These are phyloP conservation scores for Lithophane ornitopus DNA, from an alignment of 2,888 invertebrate genomes.

Conservation along the genomic window DNA sequence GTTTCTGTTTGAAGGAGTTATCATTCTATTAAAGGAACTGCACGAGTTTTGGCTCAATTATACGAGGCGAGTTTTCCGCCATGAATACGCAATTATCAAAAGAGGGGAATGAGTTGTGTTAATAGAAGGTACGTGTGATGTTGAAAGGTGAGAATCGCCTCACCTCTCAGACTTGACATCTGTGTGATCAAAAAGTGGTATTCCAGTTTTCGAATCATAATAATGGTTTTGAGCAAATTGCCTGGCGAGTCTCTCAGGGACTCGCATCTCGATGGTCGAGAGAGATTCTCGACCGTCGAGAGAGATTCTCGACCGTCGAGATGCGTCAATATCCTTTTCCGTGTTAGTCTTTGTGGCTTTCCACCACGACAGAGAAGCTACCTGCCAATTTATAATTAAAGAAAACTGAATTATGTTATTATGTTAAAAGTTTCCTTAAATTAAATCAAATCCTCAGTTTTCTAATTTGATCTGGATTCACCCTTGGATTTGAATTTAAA, in stretches of 20 bases:
- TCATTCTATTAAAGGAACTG: constrained; percentile 34
- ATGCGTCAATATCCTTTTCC: too few relatives aligned
- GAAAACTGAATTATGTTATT: constrained; percentile 1
- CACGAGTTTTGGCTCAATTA: constrained; percentile 4
- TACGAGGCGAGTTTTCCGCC: not conserved
- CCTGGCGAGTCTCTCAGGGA: not conserved
- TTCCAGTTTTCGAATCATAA: not conserved
- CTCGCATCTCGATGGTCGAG: not conserved
- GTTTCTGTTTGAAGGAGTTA: constrained; percentile 34
- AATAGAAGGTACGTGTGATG: not conserved
- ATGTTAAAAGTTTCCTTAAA: not conserved
- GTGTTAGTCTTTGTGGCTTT: not conserved
- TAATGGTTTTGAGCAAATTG: too few relatives aligned
- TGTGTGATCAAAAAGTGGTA: not conserved
- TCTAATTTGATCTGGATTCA: not conserved
- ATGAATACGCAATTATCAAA: too few relatives aligned
- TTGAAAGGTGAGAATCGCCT: not conserved
- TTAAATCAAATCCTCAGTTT: not conserved
- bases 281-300: too few relatives aligned
- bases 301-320: too few relatives aligned
- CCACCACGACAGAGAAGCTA: not conserved
- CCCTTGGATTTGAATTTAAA: not conserved
- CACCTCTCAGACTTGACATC: not conserved
- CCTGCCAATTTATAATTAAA: not conserved
- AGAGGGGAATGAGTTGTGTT: too few relatives aligned